Conservation (phyloP, 2,888 invertebrate genomes). For the Rotaria sp. region DNA sequence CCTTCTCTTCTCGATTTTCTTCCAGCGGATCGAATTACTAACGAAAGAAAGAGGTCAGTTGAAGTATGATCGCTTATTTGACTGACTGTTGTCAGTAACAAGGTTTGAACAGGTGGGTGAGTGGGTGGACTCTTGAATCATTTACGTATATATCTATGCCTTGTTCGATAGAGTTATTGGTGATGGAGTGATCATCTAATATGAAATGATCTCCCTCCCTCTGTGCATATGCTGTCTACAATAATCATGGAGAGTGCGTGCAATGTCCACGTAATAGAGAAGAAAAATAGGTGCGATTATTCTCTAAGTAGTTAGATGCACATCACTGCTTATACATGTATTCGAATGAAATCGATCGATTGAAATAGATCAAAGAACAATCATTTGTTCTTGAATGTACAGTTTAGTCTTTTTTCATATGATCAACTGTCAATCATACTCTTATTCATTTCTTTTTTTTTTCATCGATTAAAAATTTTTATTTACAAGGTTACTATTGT, state of each 20-base stretch:
- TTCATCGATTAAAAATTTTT: not conserved
- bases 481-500: not conserved
- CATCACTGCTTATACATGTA: not conserved
- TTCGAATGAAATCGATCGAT: not conserved
- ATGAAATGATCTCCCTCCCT: not conserved
- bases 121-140: not conserved
- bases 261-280: not conserved
- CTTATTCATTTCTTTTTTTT: not conserved
- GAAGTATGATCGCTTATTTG: not conserved
- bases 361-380: not conserved
- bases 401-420: not conserved
- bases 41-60: slow-evolving; percentile 6
- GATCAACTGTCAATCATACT: slow-evolving; percentile 1
- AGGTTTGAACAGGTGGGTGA: not conserved
- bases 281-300: not conserved
- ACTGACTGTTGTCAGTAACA: slow-evolving; percentile 7
- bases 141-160: not conserved
- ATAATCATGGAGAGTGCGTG: not conserved
- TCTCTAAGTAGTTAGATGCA: not conserved
- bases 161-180: not conserved
- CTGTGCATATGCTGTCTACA: not conserved
- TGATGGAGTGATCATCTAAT: not conserved
- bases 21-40: not conserved
- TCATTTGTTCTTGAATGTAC: not conserved
- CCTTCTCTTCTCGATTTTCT: not conserved